These are phyloP conservation scores for Enteromius thamalakanensis DNA, from an alignment of 2,797 vertebrate genomes.

Conservation along the genomic window DNA sequence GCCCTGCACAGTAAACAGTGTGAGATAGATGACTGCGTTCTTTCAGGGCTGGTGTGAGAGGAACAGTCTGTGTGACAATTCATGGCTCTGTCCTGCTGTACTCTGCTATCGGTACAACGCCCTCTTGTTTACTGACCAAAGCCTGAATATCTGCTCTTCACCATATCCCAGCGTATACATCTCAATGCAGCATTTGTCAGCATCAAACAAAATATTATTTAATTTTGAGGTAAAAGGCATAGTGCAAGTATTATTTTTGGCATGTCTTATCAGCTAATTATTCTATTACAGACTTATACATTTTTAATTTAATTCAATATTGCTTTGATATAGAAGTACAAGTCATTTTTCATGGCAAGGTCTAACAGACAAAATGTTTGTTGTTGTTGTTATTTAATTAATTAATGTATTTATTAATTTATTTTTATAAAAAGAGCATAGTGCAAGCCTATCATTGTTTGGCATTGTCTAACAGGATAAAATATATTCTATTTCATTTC, in stretches of 20 bases:
- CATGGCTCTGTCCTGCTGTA: constrained; percentile 58
- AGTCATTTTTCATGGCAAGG: background rate
- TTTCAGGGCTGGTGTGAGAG: constrained; percentile 56
- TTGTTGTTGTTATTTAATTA: background rate
- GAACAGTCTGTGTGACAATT: constrained; percentile 57
- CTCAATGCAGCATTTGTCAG: background rate
- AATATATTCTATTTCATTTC: background rate
- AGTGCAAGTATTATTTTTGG: background rate
- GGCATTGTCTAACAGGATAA: background rate
- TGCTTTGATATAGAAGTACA: background rate
- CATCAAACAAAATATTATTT: background rate
- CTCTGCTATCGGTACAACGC: constrained; percentile 53
- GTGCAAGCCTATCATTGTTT: background rate
- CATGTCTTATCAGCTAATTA: background rate
- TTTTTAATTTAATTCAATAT: background rate
- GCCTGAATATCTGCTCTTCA: constrained; percentile 46
- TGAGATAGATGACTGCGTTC: constrained; percentile 61
- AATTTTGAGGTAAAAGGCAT: background rate
- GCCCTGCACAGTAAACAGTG: constrained; percentile 59
- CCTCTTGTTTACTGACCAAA: constrained; percentile 55
- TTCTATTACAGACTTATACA: background rate
- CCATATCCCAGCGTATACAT: constrained; percentile 16
- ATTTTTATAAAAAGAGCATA: background rate
- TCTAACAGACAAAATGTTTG: background rate
- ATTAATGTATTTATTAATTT: background rate